These are phyloP conservation scores for Drosophila subquinaria DNA, from an alignment of 2,888 invertebrate species.

Conservation along the genomic window DNA sequence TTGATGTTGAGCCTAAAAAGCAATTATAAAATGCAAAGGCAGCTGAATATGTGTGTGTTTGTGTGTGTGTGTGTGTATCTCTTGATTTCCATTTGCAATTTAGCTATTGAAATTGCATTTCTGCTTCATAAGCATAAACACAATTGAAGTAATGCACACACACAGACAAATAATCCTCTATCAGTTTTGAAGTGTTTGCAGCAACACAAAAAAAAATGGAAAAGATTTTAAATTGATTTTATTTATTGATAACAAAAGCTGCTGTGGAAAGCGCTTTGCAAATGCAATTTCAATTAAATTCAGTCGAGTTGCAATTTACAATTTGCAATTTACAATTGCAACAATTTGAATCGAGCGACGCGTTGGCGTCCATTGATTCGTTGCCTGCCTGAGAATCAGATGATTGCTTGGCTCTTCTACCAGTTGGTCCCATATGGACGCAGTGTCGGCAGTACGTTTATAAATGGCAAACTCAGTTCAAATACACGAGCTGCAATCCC, in stretches of 20 bases:
- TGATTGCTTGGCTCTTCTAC: constrained; percentile 48
- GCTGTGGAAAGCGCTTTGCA: constrained; percentile 45
- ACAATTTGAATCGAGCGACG: constrained; percentile 41
- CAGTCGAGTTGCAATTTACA: constrained; percentile 26
- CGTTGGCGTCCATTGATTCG: constrained; percentile 32
- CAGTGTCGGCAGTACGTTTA: constrained; percentile 23
- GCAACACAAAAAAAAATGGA: constrained; percentile 17
- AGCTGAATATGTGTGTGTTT: constrained; percentile 24
- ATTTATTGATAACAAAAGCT: constrained; percentile 72
- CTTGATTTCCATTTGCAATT: constrained; percentile 37
- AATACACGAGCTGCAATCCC: constrained; percentile 41
- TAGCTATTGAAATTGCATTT: constrained; percentile 65
- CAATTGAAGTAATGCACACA: constrained; percentile 62
- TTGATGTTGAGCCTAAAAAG: constrained; percentile 62
- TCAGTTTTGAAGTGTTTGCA: constrained; percentile 41
- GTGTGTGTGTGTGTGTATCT: constrained; percentile 2
- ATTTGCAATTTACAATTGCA: constrained; percentile 31
- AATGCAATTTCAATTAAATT: constrained; percentile 79
- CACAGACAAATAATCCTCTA: constrained; percentile 17
- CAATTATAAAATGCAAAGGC: constrained; percentile 73
- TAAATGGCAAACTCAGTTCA: constrained; percentile 39
- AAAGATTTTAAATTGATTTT: constrained; percentile 70
- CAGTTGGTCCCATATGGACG: constrained; percentile 57
- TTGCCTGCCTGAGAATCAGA: constrained; percentile 26
- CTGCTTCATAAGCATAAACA: constrained; percentile 58